Evolutionary conservation across 2,888 invertebrate genomes (phyloP), one percentile per base, ranked within the genome.

Genomic region (Ecdyonurus torrentis): DNA sequence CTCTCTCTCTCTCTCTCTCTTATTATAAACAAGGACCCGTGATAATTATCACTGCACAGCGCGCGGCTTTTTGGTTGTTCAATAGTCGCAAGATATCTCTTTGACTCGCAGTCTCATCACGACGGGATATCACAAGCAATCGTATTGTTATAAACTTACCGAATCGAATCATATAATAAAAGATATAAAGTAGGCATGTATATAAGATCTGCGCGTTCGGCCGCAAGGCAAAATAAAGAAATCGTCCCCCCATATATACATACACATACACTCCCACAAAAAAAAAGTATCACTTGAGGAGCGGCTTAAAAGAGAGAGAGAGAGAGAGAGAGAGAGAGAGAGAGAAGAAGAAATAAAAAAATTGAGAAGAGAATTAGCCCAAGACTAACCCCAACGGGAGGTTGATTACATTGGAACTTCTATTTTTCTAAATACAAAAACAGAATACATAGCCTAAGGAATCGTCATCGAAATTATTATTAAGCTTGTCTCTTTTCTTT

Each of bases 381-480:
- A 37, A 15, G 37, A 15, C 37, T 15, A 37, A 37, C 37, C 37
- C 37, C 37, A 15, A 5, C 55, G 22, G 55, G 55, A 20, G 55
- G 55, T 55, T n/a, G 55, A 55, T 55, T 55, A 55, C 55, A 55
- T 55, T 55, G 5, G 55, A 10, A 5, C 7, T 55, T 55, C 15
- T 55, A 22, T 55, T 55, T 5, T 55, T 55, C 55, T 22, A 20
- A 7, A 55, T n/a, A 55, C 55, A 55, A 55, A 55, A 55, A 55
- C 55, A 55, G 55, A 55, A 55, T n/a, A 55, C 55, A 55, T 55
- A 55, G 55, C 55, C 55, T 55, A 5, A n/a, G n/a, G 55, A 7
- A 18, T 10, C n/a, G 20, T n/a, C 10, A 20, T 55, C 22, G 55
- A 20, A 22, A n/a, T n/a, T n/a, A n/a, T n/a, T n/a, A n/a, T n/a